Evolutionary conservation across 2,797 vertebrate genomes (phyloP), one percentile per base, ranked within the genome.

Genomic region (Coluber constrictor): DNA sequence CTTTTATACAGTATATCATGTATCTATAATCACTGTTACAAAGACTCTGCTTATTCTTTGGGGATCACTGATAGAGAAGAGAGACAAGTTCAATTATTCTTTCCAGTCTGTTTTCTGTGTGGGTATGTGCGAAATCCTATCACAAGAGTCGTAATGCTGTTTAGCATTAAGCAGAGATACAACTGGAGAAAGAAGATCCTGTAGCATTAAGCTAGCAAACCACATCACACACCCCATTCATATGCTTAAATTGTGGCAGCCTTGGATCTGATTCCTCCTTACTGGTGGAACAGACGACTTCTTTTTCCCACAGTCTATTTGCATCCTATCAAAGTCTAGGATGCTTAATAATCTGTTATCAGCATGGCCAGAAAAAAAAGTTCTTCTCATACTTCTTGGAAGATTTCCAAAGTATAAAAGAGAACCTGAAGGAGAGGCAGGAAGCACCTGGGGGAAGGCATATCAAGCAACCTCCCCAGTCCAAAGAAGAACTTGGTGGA

Each of bases 381-480:
- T 95, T 94, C 94, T 96, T 97, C 95, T 96, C 92, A 94, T 94
- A 89, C 95, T 95, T 94, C 56, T 88, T 98, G 97, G 97, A 96
- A 94, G 92, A 86, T 90, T 95, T 98, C 97, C 98, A 98, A 97
- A 94, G 90, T 20, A 91, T 60, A 93, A 95, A 96, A 96, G 93
- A 96, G 95, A 96, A 95, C 96, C 83, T 93, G 57, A 51, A 37
- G 57, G 87, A 91, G 70, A 91, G 23, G n/a, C 54, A 59, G 61
- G 57, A 12, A 4, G 18, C 3, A 60, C 88, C 55, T n/a, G 61
- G 96, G 94, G 94, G 1, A 63, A 43, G 5, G 90, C 2, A 47
- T 5, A 27, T 86, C 91, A 94, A 61, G 60, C 83, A 94, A 94
- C 96, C 3, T 25, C 3, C 4, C 10, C 20, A 43, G 2, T 47